phyloP scores from a whole-genome alignment of 2,113 vertebrate genomes.

The Meriones unguiculatus region DNA sequence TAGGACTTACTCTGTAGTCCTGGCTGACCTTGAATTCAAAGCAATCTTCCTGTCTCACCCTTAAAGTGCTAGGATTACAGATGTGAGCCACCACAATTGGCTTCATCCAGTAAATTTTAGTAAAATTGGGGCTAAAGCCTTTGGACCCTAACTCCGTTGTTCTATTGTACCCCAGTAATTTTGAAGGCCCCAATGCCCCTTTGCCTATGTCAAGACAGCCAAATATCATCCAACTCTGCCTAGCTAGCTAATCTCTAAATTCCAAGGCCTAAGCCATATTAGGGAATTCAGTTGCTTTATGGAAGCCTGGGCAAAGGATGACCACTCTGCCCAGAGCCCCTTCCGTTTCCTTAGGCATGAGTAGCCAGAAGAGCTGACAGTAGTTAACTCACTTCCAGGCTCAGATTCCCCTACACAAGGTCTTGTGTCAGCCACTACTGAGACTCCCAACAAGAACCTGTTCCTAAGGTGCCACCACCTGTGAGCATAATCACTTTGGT shows the following conservation, averaged over 20 bases:
- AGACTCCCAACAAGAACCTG: not conserved
- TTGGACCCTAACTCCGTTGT: not conserved
- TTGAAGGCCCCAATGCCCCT: not conserved
- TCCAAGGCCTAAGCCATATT: not conserved
- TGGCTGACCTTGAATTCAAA: not conserved
- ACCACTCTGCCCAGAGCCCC: not conserved
- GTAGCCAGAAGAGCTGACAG: not conserved
- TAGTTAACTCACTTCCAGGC: not conserved
- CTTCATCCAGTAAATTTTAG: not conserved
- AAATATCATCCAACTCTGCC: not conserved
- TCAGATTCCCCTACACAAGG: not conserved
- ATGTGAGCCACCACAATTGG: not conserved
- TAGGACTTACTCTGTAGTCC: not conserved
- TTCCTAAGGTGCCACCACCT: not conserved
- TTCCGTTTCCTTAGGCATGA: not conserved
- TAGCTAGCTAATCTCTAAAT: not conserved
- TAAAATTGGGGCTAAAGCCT: not conserved
- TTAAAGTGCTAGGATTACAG: not conserved
- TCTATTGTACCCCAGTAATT: not conserved
- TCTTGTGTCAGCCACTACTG: not conserved
- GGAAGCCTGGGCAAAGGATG: not conserved
- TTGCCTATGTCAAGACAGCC: not conserved
- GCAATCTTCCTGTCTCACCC: not conserved
- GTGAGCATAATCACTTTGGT: not conserved
- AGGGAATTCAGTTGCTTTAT: slow-evolving; percentile 10